Percentiles rank a stretch among this genome's conserved stretches.
These are phyloP conservation scores for Trigoniulus corallinus DNA, from an alignment of 1,140 invertebrate species.

Conservation along the genomic window DNA sequence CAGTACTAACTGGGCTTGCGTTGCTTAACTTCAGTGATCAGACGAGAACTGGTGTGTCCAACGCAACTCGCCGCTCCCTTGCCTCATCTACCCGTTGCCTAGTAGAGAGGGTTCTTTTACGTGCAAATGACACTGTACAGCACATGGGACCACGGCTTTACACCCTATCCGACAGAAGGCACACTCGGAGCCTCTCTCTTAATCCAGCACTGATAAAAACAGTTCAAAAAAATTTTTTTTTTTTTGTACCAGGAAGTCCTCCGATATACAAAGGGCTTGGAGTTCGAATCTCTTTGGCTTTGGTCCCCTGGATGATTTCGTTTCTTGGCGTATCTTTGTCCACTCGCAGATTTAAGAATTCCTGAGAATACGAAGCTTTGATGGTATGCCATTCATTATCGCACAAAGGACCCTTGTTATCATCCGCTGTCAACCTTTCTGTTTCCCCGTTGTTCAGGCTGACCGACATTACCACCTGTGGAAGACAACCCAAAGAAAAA, in stretches of 20 bases:
- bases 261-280: conserved; percentile 60
- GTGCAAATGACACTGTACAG: too few relatives aligned
- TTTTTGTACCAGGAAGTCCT: conserved; percentile 70
- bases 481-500: not conserved
- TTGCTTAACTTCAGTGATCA: too few relatives aligned
- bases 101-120: too few relatives aligned
- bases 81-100: too few relatives aligned
- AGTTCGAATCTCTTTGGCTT: conserved; percentile 25
- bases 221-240: conserved; percentile 8
- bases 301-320: conserved; percentile 29
- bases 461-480: not conserved
- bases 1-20: too few relatives aligned
- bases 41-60: too few relatives aligned
- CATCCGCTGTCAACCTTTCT: not conserved
- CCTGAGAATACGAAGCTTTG: conserved; percentile 40
- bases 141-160: too few relatives aligned
- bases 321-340: conserved; percentile 34
- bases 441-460: not conserved
- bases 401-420: conserved; percentile 36
- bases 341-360: conserved; percentile 49
- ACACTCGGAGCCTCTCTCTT: too few relatives aligned
- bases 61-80: too few relatives aligned
- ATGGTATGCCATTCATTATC: conserved; percentile 77
- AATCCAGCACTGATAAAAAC: not conserved
- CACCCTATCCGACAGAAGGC: too few relatives aligned